These are phyloP conservation scores for Odontocerum albicorne DNA, from an alignment of 2,888 invertebrate species.

Conservation along the genomic window DNA sequence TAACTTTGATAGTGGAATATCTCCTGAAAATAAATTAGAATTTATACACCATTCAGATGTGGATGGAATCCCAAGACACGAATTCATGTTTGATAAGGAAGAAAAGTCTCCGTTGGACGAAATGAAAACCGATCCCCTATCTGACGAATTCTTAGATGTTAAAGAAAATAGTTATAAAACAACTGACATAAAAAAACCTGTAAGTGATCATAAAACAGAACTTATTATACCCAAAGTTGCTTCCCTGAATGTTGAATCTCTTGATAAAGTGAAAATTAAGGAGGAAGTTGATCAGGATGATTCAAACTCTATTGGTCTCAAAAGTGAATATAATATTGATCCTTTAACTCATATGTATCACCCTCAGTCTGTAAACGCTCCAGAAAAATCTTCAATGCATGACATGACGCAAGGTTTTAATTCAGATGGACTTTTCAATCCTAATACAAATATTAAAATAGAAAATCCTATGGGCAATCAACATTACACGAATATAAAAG, in stretches of 20 bases:
- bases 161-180: constrained; percentile 12
- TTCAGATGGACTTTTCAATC: constrained; percentile 17
- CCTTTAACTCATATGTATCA: constrained; percentile 53
- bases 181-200: constrained; percentile 7
- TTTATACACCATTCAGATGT: constrained; percentile 20
- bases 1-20: constrained; percentile 1
- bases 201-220: constrained; percentile 59
- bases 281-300: constrained; percentile 56
- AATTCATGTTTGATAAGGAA: constrained; percentile 27
- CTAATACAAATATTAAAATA: constrained; percentile 23
- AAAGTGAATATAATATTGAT: constrained; percentile 54
- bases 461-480: constrained; percentile 18
- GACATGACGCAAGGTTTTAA: constrained; percentile 10
- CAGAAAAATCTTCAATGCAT: constrained; percentile 9
- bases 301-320: constrained; percentile 48
- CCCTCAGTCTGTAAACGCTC: constrained; percentile 40
- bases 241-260: constrained; percentile 54
- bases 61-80: constrained; percentile 5
- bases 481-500: constrained; percentile 18
- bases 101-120: constrained; percentile 20
- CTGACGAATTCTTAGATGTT: constrained; percentile 24
- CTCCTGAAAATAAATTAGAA: constrained; percentile 17
- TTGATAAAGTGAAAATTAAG: constrained; percentile 57
- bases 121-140: constrained; percentile 28
- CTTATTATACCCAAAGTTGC: constrained; percentile 63